phyloP scores from a whole-genome alignment of 1,140 invertebrate genomes.

The Drosophila ananassae region DNA sequence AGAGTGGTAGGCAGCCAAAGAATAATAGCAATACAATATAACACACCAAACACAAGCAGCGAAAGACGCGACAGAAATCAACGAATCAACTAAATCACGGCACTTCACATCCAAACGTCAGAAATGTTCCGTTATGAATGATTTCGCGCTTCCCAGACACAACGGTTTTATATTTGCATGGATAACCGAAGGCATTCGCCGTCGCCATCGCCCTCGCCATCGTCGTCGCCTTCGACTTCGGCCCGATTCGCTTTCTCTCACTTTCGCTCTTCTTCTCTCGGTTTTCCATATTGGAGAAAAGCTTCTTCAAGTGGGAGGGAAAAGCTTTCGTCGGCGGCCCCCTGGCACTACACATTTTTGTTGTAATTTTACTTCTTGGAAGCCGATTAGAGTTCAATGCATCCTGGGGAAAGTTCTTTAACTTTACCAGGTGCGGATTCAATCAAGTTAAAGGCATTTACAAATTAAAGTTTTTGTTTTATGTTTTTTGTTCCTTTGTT shows the following conservation, averaged over 20 bases:
- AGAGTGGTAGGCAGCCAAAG: slow-evolving; percentile 21
- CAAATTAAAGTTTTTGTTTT: neutral
- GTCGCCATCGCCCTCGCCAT: too few relatives aligned
- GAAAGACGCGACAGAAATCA: slow-evolving; percentile 63
- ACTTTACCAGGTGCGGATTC: slow-evolving; percentile 38
- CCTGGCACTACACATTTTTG: neutral
- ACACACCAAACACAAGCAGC: slow-evolving; percentile 68
- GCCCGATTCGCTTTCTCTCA: slow-evolving; percentile 11
- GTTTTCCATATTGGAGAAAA: slow-evolving; percentile 63
- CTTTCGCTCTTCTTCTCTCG: slow-evolving; percentile 1
- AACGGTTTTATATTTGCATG: slow-evolving; percentile 75
- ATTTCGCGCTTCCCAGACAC: slow-evolving; percentile 57
- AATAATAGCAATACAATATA: slow-evolving; percentile 40
- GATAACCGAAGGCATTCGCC: slow-evolving; percentile 52
- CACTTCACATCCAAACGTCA: slow-evolving; percentile 57
- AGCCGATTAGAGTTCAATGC: slow-evolving; percentile 49
- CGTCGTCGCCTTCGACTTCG: slow-evolving; percentile 15
- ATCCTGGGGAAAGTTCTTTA: slow-evolving; percentile 38
- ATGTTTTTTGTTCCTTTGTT: too few relatives aligned
- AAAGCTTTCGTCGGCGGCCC: slow-evolving; percentile 43
- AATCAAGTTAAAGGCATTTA: neutral
- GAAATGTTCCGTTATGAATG: slow-evolving; percentile 74
- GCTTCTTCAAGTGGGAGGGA: slow-evolving; percentile 31
- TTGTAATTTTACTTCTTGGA: slow-evolving; percentile 11
- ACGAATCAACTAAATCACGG: slow-evolving; percentile 37